These are phyloP conservation scores for Drosophila sucinea DNA, from an alignment of 1,140 invertebrate genomes.

Conservation along the genomic window DNA sequence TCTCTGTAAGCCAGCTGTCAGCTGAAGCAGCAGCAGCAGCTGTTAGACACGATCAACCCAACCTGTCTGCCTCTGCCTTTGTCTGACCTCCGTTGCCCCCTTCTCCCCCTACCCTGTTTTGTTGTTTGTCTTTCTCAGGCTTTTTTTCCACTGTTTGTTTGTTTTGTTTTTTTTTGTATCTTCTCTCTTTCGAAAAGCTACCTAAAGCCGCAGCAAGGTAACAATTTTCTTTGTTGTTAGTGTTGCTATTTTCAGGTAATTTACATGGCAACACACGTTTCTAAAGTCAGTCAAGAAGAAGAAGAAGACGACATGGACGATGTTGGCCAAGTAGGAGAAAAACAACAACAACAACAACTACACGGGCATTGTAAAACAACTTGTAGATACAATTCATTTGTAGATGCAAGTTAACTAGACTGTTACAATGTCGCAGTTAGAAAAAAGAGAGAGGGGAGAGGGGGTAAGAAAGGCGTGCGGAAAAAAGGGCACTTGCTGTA, in stretches of 20 bases:
- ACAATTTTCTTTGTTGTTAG: constrained; percentile 2
- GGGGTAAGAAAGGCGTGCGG: background rate
- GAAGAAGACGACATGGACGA: constrained; percentile 16
- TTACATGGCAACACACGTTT: constrained; percentile 81
- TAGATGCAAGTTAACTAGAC: constrained; percentile 75
- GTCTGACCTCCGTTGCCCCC: background rate
- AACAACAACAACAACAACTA: constrained; percentile 5
- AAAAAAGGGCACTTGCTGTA: constrained; percentile 54
- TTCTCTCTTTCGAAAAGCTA: constrained; percentile 39
- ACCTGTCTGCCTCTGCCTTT: background rate
- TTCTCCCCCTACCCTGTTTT: background rate
- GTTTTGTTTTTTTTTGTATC: constrained; percentile 48
- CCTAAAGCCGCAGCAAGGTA: constrained; percentile 50
- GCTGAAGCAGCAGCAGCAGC: background rate
- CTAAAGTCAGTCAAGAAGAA: constrained; percentile 70
- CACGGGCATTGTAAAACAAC: constrained; percentile 51
- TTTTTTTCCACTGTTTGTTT: constrained; percentile 25
- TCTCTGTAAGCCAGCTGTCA: background rate
- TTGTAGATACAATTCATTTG: constrained; percentile 72
- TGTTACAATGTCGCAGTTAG: constrained; percentile 66
- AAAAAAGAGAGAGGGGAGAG: background rate
- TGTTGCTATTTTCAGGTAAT: constrained; percentile 67
- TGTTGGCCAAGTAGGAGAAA: constrained; percentile 15
- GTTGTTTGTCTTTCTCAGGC: constrained; percentile 7
- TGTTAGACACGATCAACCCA: constrained; percentile 3